Evolutionary conservation across 1,140 invertebrate genomes (phyloP).

Genomic region (Hyles euphorbiae): DNA sequence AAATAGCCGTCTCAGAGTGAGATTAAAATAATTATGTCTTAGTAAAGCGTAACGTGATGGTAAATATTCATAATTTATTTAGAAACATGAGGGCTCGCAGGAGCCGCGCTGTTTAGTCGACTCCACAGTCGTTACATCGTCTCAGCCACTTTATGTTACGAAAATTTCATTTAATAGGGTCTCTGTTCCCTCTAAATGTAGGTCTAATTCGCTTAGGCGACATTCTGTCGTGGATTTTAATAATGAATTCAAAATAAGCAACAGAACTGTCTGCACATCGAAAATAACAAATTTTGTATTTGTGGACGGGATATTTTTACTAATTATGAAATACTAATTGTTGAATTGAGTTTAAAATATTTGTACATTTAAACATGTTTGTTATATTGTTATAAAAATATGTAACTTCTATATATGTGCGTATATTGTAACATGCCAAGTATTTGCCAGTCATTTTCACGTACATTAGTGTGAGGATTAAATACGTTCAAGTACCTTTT

Average conservation of each 20-base stretch:
- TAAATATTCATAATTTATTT: conserved; percentile 73
- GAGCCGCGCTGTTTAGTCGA: conserved; percentile 46
- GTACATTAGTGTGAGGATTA: no score
- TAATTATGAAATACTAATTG: no score
- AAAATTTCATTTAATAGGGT: conserved; percentile 62
- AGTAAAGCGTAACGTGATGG: conserved; percentile 62
- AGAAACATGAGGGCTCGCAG: conserved; percentile 59
- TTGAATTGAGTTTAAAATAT: no score
- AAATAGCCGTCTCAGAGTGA: conserved; percentile 54
- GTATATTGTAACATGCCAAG: no score
- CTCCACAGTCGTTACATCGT: conserved; percentile 51
- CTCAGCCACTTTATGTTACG: conserved; percentile 59
- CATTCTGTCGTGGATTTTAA: conserved; percentile 37
- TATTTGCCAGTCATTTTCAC: no score
- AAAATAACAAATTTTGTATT: neutral
- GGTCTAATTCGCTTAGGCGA: conserved; percentile 50
- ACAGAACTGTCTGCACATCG: neutral
- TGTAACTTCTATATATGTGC: no score
- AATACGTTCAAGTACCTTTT: no score
- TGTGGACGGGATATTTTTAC: no score
- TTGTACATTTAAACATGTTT: no score
- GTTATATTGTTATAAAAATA: no score
- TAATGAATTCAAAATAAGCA: conserved; percentile 24
- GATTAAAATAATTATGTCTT: conserved; percentile 69
- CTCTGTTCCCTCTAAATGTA: conserved; percentile 45